These are phyloP conservation scores for Machaerirhynchus nigripectus DNA, from an alignment of 2,113 vertebrate species.

Conservation along the genomic window DNA sequence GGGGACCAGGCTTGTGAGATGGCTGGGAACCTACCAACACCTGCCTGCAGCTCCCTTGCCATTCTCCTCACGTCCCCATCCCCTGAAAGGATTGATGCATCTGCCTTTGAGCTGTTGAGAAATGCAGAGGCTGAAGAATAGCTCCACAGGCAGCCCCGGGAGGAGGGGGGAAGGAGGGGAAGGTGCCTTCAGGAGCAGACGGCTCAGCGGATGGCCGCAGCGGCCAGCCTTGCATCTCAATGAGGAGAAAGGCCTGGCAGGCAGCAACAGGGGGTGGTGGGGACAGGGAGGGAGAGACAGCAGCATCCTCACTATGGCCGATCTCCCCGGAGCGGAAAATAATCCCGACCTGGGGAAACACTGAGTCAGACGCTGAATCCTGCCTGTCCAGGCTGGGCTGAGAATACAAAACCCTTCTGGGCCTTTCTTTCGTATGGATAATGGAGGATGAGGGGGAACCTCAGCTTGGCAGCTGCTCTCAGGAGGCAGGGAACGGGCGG, in stretches of 20 bases:
- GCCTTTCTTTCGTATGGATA: not conserved
- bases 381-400: not conserved
- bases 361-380: not conserved
- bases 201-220: conserved; percentile 32
- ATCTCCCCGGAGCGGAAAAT: not conserved
- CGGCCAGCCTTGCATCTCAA: conserved; percentile 57
- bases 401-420: not conserved
- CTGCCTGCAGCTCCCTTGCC: conserved; percentile 40
- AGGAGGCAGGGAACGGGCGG: not conserved
- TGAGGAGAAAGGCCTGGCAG: conserved; percentile 31
- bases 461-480: conserved; percentile 11
- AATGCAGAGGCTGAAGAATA: conserved; percentile 65
- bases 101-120: conserved; percentile 71
- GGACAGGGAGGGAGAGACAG: not conserved
- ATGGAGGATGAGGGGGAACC: not conserved
- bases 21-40: conserved; percentile 43
- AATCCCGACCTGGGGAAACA: not conserved
- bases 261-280: not conserved
- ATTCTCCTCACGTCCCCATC: conserved; percentile 65
- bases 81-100: conserved; percentile 72
- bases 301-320: not conserved
- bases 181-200: conserved; percentile 52
- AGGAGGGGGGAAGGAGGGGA: conserved; percentile 35
- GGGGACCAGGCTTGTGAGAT: not conserved
- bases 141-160: conserved; percentile 50